phyloP scores from a whole-genome alignment of 2,888 invertebrate genomes.

The Sthenelais limicola region DNA sequence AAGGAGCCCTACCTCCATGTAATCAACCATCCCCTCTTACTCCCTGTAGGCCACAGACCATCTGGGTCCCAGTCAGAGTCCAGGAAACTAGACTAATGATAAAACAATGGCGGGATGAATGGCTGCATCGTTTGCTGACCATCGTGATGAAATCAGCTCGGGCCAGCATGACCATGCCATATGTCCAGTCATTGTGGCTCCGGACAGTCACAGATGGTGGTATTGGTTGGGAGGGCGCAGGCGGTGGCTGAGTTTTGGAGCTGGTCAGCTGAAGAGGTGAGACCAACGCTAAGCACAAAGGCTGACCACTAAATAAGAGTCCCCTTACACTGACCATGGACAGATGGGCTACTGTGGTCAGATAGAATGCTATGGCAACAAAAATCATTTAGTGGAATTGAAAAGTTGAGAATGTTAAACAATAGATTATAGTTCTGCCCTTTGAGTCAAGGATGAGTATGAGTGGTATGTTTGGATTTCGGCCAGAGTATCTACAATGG shows the following conservation, averaged over 20 bases:
- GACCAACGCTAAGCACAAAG: constrained; percentile 16
- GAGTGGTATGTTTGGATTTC: too few relatives aligned
- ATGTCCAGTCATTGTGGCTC: constrained; percentile 13
- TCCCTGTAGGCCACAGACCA: too few relatives aligned
- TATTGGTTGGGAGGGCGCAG: neutral
- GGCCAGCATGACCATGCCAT: constrained; percentile 9
- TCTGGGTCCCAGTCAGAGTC: too few relatives aligned
- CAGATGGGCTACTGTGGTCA: constrained; percentile 7
- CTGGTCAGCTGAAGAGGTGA: neutral
- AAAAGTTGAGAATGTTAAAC: constrained; percentile 34
- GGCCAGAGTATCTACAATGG: too few relatives aligned
- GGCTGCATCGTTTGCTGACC: too few relatives aligned
- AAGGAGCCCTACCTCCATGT: too few relatives aligned
- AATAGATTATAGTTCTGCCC: too few relatives aligned
- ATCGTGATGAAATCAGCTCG: too few relatives aligned
- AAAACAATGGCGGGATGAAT: constrained; percentile 20
- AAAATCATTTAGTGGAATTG: constrained; percentile 25
- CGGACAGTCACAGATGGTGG: constrained; percentile 30
- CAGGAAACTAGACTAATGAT: constrained; percentile 35
- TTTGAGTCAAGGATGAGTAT: too few relatives aligned
- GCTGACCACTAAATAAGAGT: neutral
- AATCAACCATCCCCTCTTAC: too few relatives aligned
- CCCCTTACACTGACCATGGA: constrained; percentile 1
- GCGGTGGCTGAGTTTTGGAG: neutral
- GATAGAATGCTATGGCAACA: constrained; percentile 20